Conservation (phyloP, 2,797 vertebrate species). For the Natrix natrix region DNA sequence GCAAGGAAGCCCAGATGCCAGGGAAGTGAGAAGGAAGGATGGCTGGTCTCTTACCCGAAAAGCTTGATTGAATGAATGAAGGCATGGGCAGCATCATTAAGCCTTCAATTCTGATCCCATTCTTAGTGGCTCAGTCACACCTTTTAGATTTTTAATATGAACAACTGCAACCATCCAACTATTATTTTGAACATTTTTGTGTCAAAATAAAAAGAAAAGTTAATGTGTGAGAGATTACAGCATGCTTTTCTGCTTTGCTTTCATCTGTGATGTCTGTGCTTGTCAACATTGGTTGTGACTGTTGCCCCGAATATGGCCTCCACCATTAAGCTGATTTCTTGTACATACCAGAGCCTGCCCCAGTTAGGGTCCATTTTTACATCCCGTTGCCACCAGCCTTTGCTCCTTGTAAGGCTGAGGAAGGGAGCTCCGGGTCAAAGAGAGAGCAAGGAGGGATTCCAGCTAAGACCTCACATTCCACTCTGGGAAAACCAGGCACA, state of each 20-base stretch:
- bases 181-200: slow-evolving; percentile 91
- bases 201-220: slow-evolving; percentile 79
- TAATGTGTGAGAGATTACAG: slow-evolving; percentile 50
- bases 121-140: slow-evolving; percentile 76
- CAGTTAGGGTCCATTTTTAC: neutral
- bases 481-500: neutral
- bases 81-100: neutral
- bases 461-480: neutral
- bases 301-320: neutral
- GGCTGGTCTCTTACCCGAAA: slow-evolving; percentile 40
- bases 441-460: neutral
- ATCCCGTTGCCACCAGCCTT: neutral
- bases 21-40: neutral
- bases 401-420: neutral
- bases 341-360: neutral
- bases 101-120: slow-evolving; percentile 67
- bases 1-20: neutral
- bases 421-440: neutral
- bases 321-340: neutral
- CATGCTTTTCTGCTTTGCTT: neutral
- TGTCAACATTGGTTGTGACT: neutral
- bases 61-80: slow-evolving; percentile 62
- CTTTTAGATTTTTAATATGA: slow-evolving; percentile 77
- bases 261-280: too few species aligned
- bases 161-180: slow-evolving; percentile 81